Base-by-base conservation (phyloP, 1,140 invertebrate species). In the Drosophila lini region DNA sequence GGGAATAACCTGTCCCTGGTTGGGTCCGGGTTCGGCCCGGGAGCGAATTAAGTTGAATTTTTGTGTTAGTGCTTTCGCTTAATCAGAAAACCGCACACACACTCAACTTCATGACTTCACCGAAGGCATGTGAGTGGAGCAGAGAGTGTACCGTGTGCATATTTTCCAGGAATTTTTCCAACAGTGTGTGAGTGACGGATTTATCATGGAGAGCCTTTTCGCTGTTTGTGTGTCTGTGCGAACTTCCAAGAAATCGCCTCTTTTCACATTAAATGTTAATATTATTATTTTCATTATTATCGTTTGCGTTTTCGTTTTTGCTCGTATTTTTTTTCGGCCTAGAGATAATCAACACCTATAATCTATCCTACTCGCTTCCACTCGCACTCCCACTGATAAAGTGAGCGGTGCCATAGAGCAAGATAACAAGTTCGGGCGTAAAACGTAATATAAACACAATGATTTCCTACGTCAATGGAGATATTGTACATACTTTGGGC, bases 251-350 rank as follows among this genome's bases (percentile, higher is more conserved):
- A 85, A 86, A 74, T 80, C 32, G 75, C 48, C 63, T 59, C 71
- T 88, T 64, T 88, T 83, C 76, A 77, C 84, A 77, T 74, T 83
- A 65, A 71, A 77, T 80, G 83, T 80, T 88, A 83, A 89, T 89
- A 80, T 88, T 88, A 82, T 82, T 76, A 78, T 76, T 74, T 60
- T 84, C 79, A 67, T 68, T 77, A 59, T 63, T 74, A 65, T 58
- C 69, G 74, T 61, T 52, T 52, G 40, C n/a, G 40, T 28, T 28
- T 28, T 28, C 25, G 25, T 50, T 50, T 50, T 48, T 28, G n/a
- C 28, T 19, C 25, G 45, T 42, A 5, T 19, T 36, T 22, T 36
- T 73, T 63, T 59, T 31, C 7, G 65, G 65, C 36, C 68, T 71
- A 71, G 68, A 77, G 68, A 77, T 77, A 77, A 77, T 75, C 62